Percentiles rank a stretch among this genome's conserved stretches.
These are phyloP conservation scores for Pegoplata infirma DNA, from an alignment of 2,888 invertebrate genomes.

Conservation along the genomic window DNA sequence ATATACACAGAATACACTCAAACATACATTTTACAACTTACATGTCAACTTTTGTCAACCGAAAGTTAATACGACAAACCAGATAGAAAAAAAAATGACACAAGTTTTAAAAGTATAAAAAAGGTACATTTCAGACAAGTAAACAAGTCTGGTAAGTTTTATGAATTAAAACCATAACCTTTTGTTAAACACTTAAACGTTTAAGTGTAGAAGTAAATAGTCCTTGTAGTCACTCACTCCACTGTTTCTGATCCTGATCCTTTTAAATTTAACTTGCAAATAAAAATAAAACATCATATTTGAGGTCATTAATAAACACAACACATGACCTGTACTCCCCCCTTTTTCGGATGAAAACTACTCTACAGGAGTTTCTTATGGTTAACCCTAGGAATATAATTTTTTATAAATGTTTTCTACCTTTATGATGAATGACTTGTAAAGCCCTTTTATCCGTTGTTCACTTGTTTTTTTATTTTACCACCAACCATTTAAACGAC, in stretches of 20 bases:
- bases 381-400: conserved; percentile 45
- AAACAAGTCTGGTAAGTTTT: conserved; percentile 76
- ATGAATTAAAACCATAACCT: conserved; percentile 63
- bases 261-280: conserved; percentile 70
- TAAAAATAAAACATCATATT: conserved; percentile 70
- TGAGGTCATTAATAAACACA: conserved; percentile 73
- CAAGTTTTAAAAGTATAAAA: conserved; percentile 19
- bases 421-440: conserved; percentile 61
- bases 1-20: background rate
- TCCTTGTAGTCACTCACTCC: too few species aligned
- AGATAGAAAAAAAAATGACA: conserved; percentile 38
- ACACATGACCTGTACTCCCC: conserved; percentile 39
- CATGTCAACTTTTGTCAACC: conserved; percentile 44
- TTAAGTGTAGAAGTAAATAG: conserved; percentile 10
- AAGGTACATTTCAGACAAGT: conserved; percentile 60
- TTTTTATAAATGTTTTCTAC: conserved; percentile 43
- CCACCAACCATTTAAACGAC: background rate
- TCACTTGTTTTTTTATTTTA: background rate
- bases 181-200: conserved; percentile 57
- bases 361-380: conserved; percentile 8
- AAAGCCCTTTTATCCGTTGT: conserved; percentile 41
- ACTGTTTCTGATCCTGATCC: conserved; percentile 63
- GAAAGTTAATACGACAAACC: conserved; percentile 31
- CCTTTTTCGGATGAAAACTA: conserved; percentile 6
- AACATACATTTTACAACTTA: conserved; percentile 34